phyloP scores from a whole-genome alignment of 2,113 vertebrate genomes.

The Heterocephalus glaber region DNA sequence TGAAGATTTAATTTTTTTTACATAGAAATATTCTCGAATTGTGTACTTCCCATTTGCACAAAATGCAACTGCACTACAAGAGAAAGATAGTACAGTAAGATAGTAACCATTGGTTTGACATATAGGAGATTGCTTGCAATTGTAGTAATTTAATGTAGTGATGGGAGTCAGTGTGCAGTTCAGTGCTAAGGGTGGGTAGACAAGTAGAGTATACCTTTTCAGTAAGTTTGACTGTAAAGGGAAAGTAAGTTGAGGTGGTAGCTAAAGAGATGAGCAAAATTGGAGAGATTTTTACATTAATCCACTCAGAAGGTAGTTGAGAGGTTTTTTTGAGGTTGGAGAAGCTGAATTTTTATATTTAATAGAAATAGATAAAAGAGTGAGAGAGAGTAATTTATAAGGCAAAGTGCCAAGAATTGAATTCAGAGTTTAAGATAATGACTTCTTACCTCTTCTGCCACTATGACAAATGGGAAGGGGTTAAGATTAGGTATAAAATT shows the following conservation, averaged over 20 bases:
- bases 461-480: not conserved
- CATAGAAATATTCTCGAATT: conserved; percentile 47
- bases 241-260: conserved; percentile 24
- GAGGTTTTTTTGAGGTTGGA: not conserved
- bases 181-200: not conserved
- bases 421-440: not conserved
- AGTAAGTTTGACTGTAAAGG: not conserved
- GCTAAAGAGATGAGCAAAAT: not conserved
- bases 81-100: conserved; percentile 22
- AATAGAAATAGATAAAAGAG: not conserved
- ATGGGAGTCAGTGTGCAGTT: not conserved
- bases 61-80: not conserved
- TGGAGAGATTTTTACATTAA: conserved; percentile 27
- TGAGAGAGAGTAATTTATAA: not conserved
- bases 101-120: not conserved
- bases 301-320: conserved; percentile 22
- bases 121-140: not conserved
- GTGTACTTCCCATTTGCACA: not conserved
- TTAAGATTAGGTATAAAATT: not conserved
- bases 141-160: not conserved
- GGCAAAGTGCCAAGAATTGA: not conserved
- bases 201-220: not conserved
- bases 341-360: conserved; percentile 43
- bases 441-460: not conserved
- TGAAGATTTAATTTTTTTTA: conserved; percentile 55